Conservation (phyloP, 2,113 vertebrate genomes). For the Bos indicus region DNA sequence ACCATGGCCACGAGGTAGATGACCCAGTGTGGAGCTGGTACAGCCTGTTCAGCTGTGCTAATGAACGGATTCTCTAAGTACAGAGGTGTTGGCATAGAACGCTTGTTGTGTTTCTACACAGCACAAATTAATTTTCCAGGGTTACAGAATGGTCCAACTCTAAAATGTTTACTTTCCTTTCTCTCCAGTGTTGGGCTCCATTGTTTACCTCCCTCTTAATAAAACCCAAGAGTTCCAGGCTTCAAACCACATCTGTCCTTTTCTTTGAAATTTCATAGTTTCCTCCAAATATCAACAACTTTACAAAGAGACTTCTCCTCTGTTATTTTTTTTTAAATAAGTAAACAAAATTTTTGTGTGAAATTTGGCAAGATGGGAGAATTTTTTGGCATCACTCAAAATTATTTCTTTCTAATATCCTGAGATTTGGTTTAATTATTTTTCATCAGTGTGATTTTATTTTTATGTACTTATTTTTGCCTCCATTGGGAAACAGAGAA, state of each 20-base stretch:
- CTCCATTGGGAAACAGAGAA: background rate
- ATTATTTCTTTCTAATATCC: background rate
- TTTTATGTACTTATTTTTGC: background rate
- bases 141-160: background rate
- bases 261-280: background rate
- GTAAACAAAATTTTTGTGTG: background rate
- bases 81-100: background rate
- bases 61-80: conserved; percentile 36
- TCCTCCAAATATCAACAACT: background rate
- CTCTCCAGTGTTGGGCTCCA: background rate
- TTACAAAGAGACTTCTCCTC: background rate
- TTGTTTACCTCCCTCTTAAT: background rate
- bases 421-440: conserved; percentile 5
- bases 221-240: conserved; percentile 36
- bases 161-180: conserved; percentile 23
- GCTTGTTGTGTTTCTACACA: background rate
- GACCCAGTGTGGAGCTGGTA: background rate
- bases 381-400: background rate
- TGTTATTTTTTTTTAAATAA: background rate
- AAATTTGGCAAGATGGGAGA: background rate
- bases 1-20: background rate
- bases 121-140: conserved; percentile 54
- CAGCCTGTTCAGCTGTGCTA: background rate
- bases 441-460: background rate
- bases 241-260: conserved; percentile 3